Conservation (phyloP, 2,113 vertebrate species). For the Neotragus moschatus region DNA sequence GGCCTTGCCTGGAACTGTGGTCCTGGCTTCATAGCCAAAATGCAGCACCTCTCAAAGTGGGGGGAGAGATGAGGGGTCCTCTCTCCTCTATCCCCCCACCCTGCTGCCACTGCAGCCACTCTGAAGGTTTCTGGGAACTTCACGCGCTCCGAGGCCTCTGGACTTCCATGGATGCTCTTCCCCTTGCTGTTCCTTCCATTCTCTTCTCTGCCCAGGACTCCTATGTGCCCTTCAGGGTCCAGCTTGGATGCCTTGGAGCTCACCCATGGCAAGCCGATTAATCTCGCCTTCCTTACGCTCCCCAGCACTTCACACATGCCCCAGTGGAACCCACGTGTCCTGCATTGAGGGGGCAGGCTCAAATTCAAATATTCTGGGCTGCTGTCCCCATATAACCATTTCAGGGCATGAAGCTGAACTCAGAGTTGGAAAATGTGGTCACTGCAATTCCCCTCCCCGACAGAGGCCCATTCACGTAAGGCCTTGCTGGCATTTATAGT, state of each 20-base stretch:
- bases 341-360: neutral
- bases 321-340: neutral
- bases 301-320: neutral
- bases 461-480: rapidly evolving
- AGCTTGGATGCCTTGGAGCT: too few relatives aligned
- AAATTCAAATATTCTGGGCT: neutral
- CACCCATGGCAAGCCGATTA: rapidly evolving
- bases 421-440: neutral
- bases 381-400: neutral
- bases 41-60: neutral
- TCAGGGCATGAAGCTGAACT: neutral
- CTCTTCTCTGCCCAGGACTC: neutral
- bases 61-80: neutral
- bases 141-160: neutral
- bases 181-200: neutral
- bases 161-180: too few relatives aligned
- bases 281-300: neutral
- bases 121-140: neutral
- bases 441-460: rapidly evolving
- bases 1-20: neutral
- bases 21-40: neutral
- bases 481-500: neutral
- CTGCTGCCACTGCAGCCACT: neutral
- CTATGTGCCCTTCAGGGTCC: neutral
- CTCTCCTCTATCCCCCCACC: too few relatives aligned